These are phyloP conservation scores for Aurelia coerulea DNA, from an alignment of 30 jellyfish, hydroid and myxozoan genomes.

Conservation along the genomic window DNA sequence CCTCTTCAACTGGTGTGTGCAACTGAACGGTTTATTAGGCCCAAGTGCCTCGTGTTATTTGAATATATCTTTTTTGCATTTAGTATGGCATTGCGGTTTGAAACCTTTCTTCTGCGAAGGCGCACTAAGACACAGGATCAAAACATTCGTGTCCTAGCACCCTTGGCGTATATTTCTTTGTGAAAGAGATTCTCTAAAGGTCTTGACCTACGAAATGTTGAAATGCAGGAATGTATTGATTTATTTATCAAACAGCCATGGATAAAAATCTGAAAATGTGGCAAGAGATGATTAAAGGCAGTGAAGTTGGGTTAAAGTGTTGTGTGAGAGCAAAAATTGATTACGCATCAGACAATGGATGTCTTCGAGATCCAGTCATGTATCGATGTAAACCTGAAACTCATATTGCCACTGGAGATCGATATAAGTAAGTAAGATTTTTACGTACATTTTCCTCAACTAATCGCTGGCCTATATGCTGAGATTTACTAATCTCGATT, in stretches of 20 bases:
- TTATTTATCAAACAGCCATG: constrained; percentile 46
- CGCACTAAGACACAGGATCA: no score
- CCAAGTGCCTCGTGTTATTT: no score
- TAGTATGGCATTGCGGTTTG: no score
- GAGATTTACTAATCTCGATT: background rate
- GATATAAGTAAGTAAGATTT: constrained; percentile 70
- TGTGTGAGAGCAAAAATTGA: constrained; percentile 95
- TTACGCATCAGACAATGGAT: constrained; percentile 90
- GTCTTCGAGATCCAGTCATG: constrained; percentile 95
- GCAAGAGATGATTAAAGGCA: constrained; percentile 87
- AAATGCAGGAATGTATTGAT: no score
- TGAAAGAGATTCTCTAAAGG: no score
- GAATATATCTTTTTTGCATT: no score
- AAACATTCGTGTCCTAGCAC: no score
- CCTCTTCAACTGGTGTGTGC: no score
- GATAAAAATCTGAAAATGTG: constrained; percentile 83
- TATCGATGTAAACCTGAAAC: constrained; percentile 89
- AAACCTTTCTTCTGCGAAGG: no score
- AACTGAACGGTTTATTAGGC: no score
- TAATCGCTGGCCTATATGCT: background rate
- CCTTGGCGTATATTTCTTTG: no score
- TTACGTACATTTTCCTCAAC: background rate
- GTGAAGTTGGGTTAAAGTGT: constrained; percentile 65
- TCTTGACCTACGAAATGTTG: no score
- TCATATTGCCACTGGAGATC: constrained; percentile 85